Conservation (phyloP, 1,140 invertebrate species). For the Nebria ingens region DNA sequence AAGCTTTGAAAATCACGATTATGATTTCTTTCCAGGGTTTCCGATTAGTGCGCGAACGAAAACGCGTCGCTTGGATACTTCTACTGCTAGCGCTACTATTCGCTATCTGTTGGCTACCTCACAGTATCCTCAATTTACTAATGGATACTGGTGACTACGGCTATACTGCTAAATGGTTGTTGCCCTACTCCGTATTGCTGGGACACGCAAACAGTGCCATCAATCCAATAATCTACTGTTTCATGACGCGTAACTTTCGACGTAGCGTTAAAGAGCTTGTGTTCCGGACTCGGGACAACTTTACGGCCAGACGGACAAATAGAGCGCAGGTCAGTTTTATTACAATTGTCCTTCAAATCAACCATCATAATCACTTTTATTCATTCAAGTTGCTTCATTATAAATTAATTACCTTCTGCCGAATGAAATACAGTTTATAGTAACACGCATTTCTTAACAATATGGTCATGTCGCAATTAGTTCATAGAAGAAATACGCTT, state of each 20-base stretch:
- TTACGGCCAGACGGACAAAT: not conserved
- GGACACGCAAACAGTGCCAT: conserved; percentile 74
- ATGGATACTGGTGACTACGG: conserved; percentile 34
- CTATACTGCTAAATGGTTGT: conserved; percentile 29
- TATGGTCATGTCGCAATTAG: no score
- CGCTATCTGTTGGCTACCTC: conserved; percentile 69
- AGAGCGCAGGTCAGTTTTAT: conserved; percentile 1
- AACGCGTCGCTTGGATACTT: conserved; percentile 61
- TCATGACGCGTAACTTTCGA: conserved; percentile 79
- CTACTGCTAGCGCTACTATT: conserved; percentile 63
- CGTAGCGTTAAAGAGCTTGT: conserved; percentile 51
- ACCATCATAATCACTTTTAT: no score
- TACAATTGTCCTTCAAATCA: no score
- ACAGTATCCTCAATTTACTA: conserved; percentile 56
- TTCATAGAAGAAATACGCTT: no score
- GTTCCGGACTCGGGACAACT: conserved; percentile 22
- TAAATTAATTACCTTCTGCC: no score
- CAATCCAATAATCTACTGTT: conserved; percentile 81
- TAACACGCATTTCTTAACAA: no score
- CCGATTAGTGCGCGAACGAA: conserved; percentile 53
- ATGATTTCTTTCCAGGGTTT: conserved; percentile 41
- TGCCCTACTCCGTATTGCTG: conserved; percentile 42
- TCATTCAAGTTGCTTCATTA: no score
- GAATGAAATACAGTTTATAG: no score
- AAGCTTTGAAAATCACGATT: no score